Evolutionary conservation across 2,888 invertebrate species (phyloP).

Genomic region (Electrophaes corylata): DNA sequence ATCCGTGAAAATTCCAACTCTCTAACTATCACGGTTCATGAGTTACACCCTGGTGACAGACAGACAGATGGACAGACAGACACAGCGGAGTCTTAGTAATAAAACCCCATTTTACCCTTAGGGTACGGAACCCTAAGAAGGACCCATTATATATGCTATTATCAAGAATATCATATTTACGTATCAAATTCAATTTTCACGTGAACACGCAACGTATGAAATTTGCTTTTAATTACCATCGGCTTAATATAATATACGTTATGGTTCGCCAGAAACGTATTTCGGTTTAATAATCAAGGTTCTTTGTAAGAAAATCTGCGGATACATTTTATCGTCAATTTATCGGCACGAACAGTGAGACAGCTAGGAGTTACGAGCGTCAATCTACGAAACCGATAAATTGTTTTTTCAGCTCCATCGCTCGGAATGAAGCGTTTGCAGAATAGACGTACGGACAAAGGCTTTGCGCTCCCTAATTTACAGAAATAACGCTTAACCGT

Average conservation of each 20-base stretch:
- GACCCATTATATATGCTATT: conserved; percentile 8
- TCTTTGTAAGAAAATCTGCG: conserved; percentile 32
- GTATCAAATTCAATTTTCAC: conserved; percentile 33
- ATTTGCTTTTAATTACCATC: conserved; percentile 34
- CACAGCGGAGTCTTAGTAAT: no score
- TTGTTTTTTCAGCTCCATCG: conserved; percentile 44
- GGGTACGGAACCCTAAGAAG: no score
- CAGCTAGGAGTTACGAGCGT: conserved; percentile 44
- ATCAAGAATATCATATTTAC: conserved; percentile 19
- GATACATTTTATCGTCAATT: conserved; percentile 40
- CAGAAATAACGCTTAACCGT: conserved; percentile 42
- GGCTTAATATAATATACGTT: conserved; percentile 21
- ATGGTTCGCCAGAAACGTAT: conserved; percentile 19
- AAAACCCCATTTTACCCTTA: no score
- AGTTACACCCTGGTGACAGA: no score
- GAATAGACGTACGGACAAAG: conserved; percentile 40
- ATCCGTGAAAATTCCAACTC: no score
- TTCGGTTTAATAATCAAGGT: conserved; percentile 32
- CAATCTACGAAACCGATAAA: conserved; percentile 45
- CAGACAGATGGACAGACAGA: no score
- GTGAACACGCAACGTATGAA: conserved; percentile 32
- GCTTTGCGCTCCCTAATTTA: conserved; percentile 39
- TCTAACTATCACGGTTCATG: no score
- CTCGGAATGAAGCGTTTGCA: conserved; percentile 36
- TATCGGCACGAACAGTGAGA: conserved; percentile 41